phyloP scores from a whole-genome alignment of 2,888 invertebrate species.

The Hyppa rectilinea region DNA sequence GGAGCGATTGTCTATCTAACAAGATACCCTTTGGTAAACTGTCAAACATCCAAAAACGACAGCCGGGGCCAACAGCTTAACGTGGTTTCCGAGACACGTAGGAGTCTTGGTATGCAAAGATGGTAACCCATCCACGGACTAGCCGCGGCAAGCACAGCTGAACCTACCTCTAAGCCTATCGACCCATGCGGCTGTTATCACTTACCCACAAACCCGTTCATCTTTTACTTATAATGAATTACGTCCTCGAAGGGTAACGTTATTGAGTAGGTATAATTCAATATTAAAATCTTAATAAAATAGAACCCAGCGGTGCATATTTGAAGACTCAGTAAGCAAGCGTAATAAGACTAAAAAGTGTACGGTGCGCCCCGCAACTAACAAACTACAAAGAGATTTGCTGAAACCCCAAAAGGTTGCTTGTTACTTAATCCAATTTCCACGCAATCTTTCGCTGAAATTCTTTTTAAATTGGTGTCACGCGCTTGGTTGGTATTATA shows the following conservation, averaged over 20 bases:
- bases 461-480: conserved; percentile 69
- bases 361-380: conserved; percentile 54
- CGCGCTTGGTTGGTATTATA: conserved; percentile 61
- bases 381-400: conserved; percentile 74
- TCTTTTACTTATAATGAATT: background rate
- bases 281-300: conserved; percentile 22
- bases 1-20: background rate
- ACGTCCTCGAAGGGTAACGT: background rate
- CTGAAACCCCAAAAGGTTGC: conserved; percentile 80
- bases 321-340: conserved; percentile 38
- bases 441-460: conserved; percentile 66
- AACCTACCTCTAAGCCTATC: background rate
- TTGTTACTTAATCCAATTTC: conserved; percentile 80
- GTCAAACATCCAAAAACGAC: background rate
- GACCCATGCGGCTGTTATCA: background rate
- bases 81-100: background rate
- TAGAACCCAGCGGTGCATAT: conserved; percentile 23
- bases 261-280: background rate
- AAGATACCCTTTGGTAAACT: background rate
- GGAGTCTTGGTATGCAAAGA: background rate
- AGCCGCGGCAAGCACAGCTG: background rate
- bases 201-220: background rate
- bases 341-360: conserved; percentile 53
- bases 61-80: background rate
- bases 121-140: background rate